Evolutionary conservation across 2,113 vertebrate genomes (phyloP), one percentile per base, ranked within the genome.

Genomic region (human (Homo sapiens)): DNA sequence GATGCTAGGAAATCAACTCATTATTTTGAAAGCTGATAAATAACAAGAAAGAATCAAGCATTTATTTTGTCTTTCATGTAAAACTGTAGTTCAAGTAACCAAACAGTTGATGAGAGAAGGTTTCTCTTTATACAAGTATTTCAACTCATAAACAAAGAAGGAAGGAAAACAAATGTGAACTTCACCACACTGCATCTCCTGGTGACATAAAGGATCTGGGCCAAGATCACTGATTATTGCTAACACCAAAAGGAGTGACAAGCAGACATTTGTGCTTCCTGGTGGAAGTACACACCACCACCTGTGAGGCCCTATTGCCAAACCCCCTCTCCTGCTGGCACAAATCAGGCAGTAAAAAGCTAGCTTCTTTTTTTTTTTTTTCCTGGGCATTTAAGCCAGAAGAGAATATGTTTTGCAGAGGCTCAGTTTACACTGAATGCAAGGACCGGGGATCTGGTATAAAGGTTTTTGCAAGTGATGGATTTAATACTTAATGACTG

Each of bases 21-120:
- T 82, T 93, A 80, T 93, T 88, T 82, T 93, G 94, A 94, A 93
- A 96, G n/a, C 66, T 75, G 35, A 6, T 45, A 85, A 82, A 89
- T 68, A 96, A 30, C n/a, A 81, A 93, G 30, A 80, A 95, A 68
- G 78, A 93, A 73, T 82, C 22, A 89, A 89, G 8, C 59, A 57
- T 79, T 86, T 94, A n/a, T 93, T 96, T 92, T 95, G 40, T 82
- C 16, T n/a, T 96, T 61, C 25, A 79, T 78, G 2, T 64, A 81
- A 93, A 90, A 90, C 38, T 70, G 32, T 83, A 93, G 32, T 48
- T 73, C 48, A 50, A 45, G 27, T 81, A 55, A 86, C 59, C 70
- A 87, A 68, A 70, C 57, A 85, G 64, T 93, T 76, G 64, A 76
- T 89, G 12, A 27, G 48, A 95, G 68, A 75, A 9, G 8, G 30